phyloP scores from a whole-genome alignment of 2,797 vertebrate species.

The Muscicapa comitata region DNA sequence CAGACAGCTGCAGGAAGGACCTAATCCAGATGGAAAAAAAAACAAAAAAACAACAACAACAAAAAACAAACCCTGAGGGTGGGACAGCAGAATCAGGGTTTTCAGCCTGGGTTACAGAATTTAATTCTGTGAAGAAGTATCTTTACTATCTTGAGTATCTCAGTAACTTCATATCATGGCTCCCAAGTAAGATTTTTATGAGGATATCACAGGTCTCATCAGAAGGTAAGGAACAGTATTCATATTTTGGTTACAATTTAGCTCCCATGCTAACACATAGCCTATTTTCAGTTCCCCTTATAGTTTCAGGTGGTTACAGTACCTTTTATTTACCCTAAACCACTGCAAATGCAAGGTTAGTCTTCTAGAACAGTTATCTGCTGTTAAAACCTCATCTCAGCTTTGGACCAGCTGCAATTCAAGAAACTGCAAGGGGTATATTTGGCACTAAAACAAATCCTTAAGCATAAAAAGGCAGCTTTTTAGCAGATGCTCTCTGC shows the following conservation, averaged over 20 bases:
- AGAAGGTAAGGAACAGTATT: neutral
- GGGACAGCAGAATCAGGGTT: neutral
- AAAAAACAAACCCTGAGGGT: accelerated
- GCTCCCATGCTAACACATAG: accelerated
- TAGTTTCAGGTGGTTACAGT: neutral
- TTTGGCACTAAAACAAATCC: neutral
- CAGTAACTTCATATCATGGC: neutral
- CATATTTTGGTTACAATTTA: neutral
- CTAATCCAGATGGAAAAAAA: neutral
- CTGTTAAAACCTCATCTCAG: neutral
- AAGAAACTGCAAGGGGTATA: neutral
- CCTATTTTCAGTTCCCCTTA: neutral
- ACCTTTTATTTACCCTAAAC: neutral
- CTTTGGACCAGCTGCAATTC: neutral
- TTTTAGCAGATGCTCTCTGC: neutral
- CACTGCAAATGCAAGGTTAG: neutral
- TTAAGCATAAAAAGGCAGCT: neutral
- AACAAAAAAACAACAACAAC: neutral
- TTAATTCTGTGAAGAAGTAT: neutral
- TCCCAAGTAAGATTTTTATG: neutral
- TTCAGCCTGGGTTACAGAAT: neutral
- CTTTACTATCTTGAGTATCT: neutral
- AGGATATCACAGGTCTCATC: neutral
- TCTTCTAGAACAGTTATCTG: neutral
- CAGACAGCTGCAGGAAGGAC: neutral